A percentile compares a stretch with the other conserved stretches of the same genome.
Evolutionary conservation across 2,888 invertebrate genomes (phyloP).

Genomic region (Periphyllus acericola): DNA sequence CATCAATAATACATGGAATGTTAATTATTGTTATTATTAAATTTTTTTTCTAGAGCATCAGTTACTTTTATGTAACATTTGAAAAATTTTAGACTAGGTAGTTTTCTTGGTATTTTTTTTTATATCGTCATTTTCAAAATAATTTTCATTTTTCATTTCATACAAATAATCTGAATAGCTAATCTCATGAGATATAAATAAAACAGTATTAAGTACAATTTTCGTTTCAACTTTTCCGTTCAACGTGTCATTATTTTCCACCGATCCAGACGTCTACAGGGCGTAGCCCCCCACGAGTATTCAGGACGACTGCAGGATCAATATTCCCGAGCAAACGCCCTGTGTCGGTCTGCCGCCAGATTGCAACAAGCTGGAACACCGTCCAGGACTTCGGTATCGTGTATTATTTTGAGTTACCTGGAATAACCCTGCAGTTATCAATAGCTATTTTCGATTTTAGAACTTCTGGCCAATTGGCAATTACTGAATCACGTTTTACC

Average conservation of each 20-base stretch:
- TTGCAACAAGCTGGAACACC: constrained; percentile 51
- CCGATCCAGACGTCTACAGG: constrained; percentile 54
- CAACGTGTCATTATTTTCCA: constrained; percentile 35
- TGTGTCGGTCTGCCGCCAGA: constrained; percentile 41
- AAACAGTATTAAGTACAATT: background rate
- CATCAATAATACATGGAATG: background rate
- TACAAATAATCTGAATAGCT: background rate
- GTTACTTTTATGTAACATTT: background rate
- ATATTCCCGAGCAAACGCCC: constrained; percentile 61
- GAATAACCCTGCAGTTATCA: background rate
- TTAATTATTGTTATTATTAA: background rate
- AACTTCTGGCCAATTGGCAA: background rate
- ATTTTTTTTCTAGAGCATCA: background rate
- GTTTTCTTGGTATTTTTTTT: background rate
- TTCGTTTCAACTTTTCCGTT: constrained; percentile 1
- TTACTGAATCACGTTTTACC: background rate
- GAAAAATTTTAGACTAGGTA: no score
- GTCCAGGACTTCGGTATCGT: constrained; percentile 7
- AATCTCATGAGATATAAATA: background rate
- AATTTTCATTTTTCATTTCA: background rate
- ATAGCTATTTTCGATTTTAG: background rate
- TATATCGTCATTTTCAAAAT: background rate
- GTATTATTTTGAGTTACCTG: constrained; percentile 33
- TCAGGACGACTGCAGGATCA: constrained; percentile 46
- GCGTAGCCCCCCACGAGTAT: constrained; percentile 53